Evolutionary conservation across 1,140 invertebrate genomes (phyloP), one percentile per base, ranked within the genome.

Genomic region (Varroa destructor): DNA sequence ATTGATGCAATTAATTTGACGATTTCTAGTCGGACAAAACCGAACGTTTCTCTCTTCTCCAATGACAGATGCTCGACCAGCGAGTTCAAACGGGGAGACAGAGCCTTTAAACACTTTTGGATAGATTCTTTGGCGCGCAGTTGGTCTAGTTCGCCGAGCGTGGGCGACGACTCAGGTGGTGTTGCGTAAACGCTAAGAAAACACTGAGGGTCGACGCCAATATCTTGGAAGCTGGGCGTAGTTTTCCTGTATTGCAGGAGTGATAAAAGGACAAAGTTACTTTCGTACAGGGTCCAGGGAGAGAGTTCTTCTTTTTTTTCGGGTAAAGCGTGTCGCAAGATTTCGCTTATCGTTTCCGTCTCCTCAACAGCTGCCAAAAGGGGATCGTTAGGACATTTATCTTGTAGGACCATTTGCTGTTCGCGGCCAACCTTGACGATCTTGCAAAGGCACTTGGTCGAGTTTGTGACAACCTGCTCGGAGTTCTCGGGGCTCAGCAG

Each of bases 361-460:
- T 67, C 40, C 61, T 67, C 61, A 14, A 67, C 36, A 46, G 61
- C 14, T 37, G 61, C 61, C 36, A 67, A 8, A 40, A 67, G 61
- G 1, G 61, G 61, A 67, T 67, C 61, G 37, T 40, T 40, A 10
- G 61, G 61, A 40, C 61, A 67, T 67, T 67, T 67, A 37, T 67
- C 61, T 37, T 46, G 61, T 46, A 67, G 37, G 40, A 46, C 46
- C 61, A 67, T 67, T 40, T 67, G 61, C 61, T 67, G 61, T 46
- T 67, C 61, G 5, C 61, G 61, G 12, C 61, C 61, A 40, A 67
- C 61, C 61, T 67, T 67, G 61, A 67, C 61, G 37, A 67, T 67
- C 46, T 67, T 67, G 61, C 61, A 67, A 37, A 67, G 61, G 46
- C 61, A 67, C 37, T 67, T 67, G 40, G 61, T 37, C 61, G 61